A percentile compares a stretch with the other conserved stretches of the same genome.
Evolutionary conservation across 2,888 invertebrate species (phyloP).

Genomic region (Eudasyphora cyanicolor): DNA sequence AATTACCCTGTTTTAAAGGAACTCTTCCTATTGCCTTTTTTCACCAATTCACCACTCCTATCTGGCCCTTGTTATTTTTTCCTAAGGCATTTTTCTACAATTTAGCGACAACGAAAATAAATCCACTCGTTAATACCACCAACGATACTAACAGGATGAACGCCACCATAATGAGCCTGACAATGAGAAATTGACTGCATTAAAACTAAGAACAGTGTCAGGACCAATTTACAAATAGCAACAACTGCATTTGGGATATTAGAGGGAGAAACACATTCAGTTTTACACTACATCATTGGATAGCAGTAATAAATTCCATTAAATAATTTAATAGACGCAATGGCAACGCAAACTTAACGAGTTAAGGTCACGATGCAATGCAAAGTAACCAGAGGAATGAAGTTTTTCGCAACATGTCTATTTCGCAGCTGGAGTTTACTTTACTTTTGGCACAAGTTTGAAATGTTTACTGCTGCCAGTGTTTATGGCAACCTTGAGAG

Average conservation of each 20-base stretch:
- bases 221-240: constrained; percentile 51
- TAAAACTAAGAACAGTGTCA: constrained; percentile 50
- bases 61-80: too few species aligned
- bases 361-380: neutral
- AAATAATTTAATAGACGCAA: neutral
- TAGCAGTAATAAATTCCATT: constrained; percentile 1
- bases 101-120: neutral
- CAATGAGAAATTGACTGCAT: constrained; percentile 60
- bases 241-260: neutral
- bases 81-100: too few species aligned
- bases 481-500: neutral
- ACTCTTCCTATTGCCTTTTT: too few species aligned
- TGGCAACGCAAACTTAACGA: too few species aligned
- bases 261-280: too few species aligned
- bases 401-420: neutral
- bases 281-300: neutral
- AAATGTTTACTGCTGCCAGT: neutral
- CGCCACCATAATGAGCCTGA: constrained; percentile 51
- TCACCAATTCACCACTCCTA: too few species aligned
- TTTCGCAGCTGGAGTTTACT: neutral
- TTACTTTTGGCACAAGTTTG: neutral
- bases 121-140: neutral
- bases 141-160: neutral
- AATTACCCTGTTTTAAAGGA: too few species aligned
- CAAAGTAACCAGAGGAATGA: neutral